Evolutionary conservation across 2,797 vertebrate genomes (phyloP).

Genomic region (Coluber constrictor): DNA sequence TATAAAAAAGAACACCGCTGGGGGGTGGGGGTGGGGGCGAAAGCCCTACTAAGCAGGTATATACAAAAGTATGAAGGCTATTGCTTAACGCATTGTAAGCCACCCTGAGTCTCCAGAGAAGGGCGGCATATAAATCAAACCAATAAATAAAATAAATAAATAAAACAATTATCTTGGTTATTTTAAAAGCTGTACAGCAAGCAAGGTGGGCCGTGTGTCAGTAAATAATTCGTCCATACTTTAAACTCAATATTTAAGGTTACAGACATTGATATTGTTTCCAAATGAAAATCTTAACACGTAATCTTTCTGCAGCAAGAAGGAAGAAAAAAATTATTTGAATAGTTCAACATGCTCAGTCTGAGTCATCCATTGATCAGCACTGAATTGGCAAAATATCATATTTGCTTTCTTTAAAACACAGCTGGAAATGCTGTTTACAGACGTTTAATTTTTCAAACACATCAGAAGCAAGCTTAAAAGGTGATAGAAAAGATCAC

Average conservation of each 20-base stretch:
- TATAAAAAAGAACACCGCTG: too few relatives aligned
- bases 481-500: constrained; percentile 18
- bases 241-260: constrained; percentile 23
- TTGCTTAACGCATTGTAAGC: too few relatives aligned
- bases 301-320: not conserved
- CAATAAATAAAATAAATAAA: too few relatives aligned
- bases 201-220: not conserved
- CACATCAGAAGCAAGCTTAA: constrained; percentile 25
- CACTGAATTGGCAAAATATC: constrained; percentile 28
- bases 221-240: constrained; percentile 16
- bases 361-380: constrained; percentile 57
- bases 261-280: not conserved
- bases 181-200: not conserved
- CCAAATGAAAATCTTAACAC: constrained; percentile 49
- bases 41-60: too few relatives aligned
- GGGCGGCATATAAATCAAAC: too few relatives aligned
- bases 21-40: too few relatives aligned
- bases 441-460: constrained; percentile 26
- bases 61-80: too few relatives aligned
- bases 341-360: not conserved
- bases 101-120: too few relatives aligned
- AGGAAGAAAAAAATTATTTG: constrained; percentile 26
- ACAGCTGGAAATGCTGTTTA: constrained; percentile 43
- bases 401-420: constrained; percentile 45
- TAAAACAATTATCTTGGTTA: constrained; percentile 1